These are phyloP conservation scores for Sisyra terminalis DNA, from an alignment of 2,888 invertebrate species.

Conservation along the genomic window DNA sequence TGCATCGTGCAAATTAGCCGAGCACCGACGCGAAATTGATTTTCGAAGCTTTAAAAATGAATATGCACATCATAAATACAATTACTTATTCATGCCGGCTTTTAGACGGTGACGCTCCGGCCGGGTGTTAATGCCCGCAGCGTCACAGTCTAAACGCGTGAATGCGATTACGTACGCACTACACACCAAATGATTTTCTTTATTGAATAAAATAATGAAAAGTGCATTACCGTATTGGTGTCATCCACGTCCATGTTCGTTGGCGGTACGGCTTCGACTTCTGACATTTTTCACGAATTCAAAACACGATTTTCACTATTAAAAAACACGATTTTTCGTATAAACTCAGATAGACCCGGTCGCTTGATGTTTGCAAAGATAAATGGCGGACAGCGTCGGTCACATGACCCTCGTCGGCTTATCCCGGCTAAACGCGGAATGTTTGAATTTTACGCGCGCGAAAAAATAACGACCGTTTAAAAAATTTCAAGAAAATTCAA, in stretches of 20 bases:
- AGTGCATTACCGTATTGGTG: conserved; percentile 23
- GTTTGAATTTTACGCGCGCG: no score
- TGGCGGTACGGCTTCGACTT: conserved; percentile 25
- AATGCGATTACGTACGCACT: conserved; percentile 27
- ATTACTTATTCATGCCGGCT: not conserved
- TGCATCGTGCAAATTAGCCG: no score
- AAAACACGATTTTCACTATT: conserved; percentile 19
- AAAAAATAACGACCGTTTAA: no score
- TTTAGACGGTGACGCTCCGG: conserved; percentile 1
- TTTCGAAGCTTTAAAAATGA: no score
- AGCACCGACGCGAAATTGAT: no score
- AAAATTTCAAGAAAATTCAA: no score
- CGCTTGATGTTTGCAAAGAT: conserved; percentile 38
- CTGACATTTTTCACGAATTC: conserved; percentile 24
- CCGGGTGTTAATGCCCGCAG: not conserved
- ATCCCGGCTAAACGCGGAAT: no score
- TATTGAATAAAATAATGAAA: conserved; percentile 4
- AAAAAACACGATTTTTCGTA: conserved; percentile 23
- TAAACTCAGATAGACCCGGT: conserved; percentile 28
- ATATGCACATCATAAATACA: no score
- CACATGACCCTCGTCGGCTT: conserved; percentile 26
- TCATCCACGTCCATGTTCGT: conserved; percentile 25
- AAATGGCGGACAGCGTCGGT: conserved; percentile 46
- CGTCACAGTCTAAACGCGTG: conserved; percentile 10
- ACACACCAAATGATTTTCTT: conserved; percentile 12